phyloP scores from a whole-genome alignment of 2,113 vertebrate genomes.

The Channa argus region DNA sequence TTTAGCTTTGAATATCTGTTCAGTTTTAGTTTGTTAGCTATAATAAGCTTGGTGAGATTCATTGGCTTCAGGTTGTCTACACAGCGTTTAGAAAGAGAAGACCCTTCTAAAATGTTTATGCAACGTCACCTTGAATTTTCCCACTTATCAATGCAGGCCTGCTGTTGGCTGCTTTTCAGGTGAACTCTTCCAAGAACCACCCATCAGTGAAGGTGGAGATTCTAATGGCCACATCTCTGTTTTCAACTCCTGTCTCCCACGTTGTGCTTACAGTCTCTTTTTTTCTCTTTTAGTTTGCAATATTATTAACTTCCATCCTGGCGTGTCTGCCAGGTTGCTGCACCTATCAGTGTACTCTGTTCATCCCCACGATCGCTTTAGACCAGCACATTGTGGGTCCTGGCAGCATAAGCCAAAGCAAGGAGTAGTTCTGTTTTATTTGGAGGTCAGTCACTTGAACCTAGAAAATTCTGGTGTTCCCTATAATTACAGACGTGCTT shows the following conservation, averaged over 20 bases:
- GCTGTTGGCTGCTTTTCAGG: too few species aligned
- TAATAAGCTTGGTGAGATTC: too few species aligned
- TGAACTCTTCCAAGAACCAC: conserved; percentile 6
- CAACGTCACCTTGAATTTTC: conserved; percentile 19
- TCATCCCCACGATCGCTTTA: conserved; percentile 44
- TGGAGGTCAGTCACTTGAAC: conserved; percentile 9
- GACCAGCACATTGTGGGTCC: conserved; percentile 6
- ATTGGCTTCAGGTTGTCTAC: background rate
- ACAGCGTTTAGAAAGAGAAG: conserved; percentile 11
- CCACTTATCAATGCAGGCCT: conserved; percentile 32
- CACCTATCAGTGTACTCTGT: conserved; percentile 37
- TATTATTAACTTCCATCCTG: conserved; percentile 59
- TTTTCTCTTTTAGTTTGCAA: background rate
- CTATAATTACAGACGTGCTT: background rate
- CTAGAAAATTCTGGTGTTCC: background rate
- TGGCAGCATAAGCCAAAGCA: background rate
- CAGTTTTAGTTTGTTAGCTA: background rate
- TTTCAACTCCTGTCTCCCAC: conserved; percentile 52
- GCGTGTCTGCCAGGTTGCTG: conserved; percentile 50
- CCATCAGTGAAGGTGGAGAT: conserved; percentile 58
- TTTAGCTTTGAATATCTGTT: too few species aligned
- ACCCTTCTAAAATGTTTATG: conserved; percentile 5
- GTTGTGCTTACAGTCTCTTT: conserved; percentile 46
- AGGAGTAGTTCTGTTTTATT: conserved; percentile 2
- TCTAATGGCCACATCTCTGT: conserved; percentile 41